Evolutionary conservation across 2,797 vertebrate species (phyloP).

Genomic region (Paguma larvata): DNA sequence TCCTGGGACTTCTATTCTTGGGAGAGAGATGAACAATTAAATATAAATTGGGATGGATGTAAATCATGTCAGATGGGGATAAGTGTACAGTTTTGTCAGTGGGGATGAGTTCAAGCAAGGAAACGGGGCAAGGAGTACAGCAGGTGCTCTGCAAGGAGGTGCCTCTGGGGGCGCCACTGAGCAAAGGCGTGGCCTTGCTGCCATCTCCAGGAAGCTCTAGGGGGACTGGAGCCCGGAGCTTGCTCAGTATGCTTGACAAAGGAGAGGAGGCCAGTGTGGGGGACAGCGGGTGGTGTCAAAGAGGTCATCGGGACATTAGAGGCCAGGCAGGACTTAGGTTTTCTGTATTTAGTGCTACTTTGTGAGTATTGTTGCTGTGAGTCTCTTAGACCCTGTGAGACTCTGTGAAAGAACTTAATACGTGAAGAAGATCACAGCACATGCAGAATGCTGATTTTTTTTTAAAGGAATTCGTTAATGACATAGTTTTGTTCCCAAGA

Average conservation of each 20-base stretch:
- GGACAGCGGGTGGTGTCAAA: background rate
- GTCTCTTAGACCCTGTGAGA: background rate
- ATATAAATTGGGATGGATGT: background rate
- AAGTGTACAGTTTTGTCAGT: background rate
- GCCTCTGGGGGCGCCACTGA: background rate
- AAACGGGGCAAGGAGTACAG: background rate
- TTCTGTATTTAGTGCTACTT: conserved; percentile 20
- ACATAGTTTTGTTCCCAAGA: conserved; percentile 17
- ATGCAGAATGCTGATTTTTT: background rate
- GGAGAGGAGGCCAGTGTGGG: background rate
- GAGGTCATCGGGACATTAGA: background rate
- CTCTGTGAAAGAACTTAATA: conserved; percentile 28
- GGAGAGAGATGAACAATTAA: background rate
- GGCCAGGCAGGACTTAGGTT: background rate
- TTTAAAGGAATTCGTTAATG: conserved; percentile 39
- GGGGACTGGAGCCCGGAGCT: background rate
- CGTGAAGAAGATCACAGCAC: background rate
- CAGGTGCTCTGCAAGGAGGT: background rate
- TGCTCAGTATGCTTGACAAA: background rate
- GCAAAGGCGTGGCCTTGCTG: background rate
- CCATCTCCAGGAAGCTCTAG: background rate
- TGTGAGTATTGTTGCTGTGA: background rate
- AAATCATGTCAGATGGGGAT: background rate
- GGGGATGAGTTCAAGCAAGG: background rate
- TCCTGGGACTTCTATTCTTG: background rate